Evolutionary conservation across 2,888 invertebrate species (phyloP).

Genomic region (Thecocarcelia acutangulata): DNA sequence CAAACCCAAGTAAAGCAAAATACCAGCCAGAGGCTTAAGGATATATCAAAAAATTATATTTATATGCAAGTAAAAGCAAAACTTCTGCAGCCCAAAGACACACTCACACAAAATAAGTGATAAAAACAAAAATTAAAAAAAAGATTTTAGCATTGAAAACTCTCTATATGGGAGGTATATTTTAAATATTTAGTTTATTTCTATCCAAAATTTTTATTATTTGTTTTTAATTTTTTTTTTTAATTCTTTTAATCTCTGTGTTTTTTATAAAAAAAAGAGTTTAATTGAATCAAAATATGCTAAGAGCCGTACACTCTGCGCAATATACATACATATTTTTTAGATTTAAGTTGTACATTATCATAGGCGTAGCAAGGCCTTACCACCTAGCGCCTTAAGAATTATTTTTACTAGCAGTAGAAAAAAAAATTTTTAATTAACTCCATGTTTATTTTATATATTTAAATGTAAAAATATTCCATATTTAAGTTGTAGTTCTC

Average conservation of each 20-base stretch:
- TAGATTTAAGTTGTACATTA: too few relatives aligned
- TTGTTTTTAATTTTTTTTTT: neutral
- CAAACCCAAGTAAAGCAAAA: slow-evolving; percentile 21
- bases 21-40: slow-evolving; percentile 42
- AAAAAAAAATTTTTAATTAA: too few relatives aligned
- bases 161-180: slow-evolving; percentile 1
- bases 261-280: neutral
- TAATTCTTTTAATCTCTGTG: too few relatives aligned
- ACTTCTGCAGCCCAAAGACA: slow-evolving; percentile 17
- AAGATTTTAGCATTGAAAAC: slow-evolving; percentile 10
- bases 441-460: neutral
- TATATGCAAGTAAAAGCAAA: slow-evolving; percentile 1
- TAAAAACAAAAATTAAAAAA: neutral
- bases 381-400: too few relatives aligned
- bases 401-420: too few relatives aligned
- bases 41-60: slow-evolving; percentile 22
- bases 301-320: too few relatives aligned
- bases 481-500: slow-evolving; percentile 38
- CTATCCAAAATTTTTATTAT: too few relatives aligned
- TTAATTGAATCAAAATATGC: too few relatives aligned
- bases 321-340: too few relatives aligned
- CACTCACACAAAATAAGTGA: slow-evolving; percentile 11
- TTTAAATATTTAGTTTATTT: too few relatives aligned
- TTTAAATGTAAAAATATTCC: slow-evolving; percentile 10
- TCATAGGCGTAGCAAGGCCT: too few relatives aligned